Percentiles rank a stretch among this genome's conserved stretches.
phyloP scores from a whole-genome alignment of 2,797 vertebrate genomes.

The Typhlichthys subterraneus region DNA sequence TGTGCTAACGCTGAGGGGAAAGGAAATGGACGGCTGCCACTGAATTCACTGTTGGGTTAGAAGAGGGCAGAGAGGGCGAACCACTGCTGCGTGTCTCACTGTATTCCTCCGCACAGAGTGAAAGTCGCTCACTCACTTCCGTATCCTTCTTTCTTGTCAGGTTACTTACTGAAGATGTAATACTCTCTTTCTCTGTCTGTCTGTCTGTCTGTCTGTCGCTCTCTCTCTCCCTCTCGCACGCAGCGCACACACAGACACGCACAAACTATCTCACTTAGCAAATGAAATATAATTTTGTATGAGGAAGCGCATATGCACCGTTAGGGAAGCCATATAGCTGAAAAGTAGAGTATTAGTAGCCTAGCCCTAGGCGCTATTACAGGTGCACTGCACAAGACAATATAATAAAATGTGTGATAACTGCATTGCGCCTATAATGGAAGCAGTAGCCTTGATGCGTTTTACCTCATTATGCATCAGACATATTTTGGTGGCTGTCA shows the following conservation, averaged over 20 bases:
- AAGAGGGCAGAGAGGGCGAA: slow-evolving; percentile 47
- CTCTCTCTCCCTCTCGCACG: neutral
- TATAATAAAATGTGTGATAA: neutral
- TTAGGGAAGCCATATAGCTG: too few species aligned
- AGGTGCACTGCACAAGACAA: too few species aligned
- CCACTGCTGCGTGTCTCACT: slow-evolving; percentile 28
- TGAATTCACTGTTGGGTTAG: slow-evolving; percentile 35
- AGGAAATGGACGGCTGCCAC: slow-evolving; percentile 64
- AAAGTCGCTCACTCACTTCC: slow-evolving; percentile 30
- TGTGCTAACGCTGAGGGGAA: slow-evolving; percentile 45
- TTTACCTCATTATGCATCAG: too few species aligned
- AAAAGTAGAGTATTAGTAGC: too few species aligned
- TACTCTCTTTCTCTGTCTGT: neutral
- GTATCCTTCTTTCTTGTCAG: slow-evolving; percentile 4
- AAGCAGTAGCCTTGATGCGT: too few species aligned
- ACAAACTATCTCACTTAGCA: too few species aligned
- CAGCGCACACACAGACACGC: neutral
- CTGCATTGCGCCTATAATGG: too few species aligned
- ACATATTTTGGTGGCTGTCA: too few species aligned
- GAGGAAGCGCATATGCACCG: too few species aligned
- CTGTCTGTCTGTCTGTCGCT: neutral
- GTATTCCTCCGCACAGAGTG: slow-evolving; percentile 74
- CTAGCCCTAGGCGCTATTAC: too few species aligned
- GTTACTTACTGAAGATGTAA: slow-evolving; percentile 13
- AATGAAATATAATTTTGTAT: too few species aligned